phyloP scores from a whole-genome alignment of 2,113 vertebrate genomes.

The Anguilla japonica region DNA sequence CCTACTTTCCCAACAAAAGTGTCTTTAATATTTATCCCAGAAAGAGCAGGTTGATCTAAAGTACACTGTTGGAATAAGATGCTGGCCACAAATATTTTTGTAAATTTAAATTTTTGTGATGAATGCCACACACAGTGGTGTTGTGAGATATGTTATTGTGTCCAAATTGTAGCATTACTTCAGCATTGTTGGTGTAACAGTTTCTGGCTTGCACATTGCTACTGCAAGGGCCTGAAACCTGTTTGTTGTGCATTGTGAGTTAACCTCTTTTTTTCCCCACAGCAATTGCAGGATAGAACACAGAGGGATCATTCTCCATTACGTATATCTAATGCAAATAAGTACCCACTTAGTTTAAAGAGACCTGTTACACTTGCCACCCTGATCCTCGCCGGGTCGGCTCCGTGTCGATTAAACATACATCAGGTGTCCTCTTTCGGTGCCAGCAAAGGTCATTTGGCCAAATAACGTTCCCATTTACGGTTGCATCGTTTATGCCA shows the following conservation, averaged over 20 bases:
- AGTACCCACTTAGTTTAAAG: not conserved
- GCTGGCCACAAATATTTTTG: not conserved
- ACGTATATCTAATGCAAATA: not conserved
- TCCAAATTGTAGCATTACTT: too few species aligned
- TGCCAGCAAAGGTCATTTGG: not conserved
- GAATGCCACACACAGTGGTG: not conserved
- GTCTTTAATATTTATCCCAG: not conserved
- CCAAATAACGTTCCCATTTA: not conserved
- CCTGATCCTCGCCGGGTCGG: not conserved
- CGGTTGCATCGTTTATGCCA: not conserved
- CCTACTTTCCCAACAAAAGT: constrained; percentile 1
- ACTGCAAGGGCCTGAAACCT: too few species aligned
- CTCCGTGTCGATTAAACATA: not conserved
- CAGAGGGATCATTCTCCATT: not conserved
- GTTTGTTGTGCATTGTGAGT: not conserved
- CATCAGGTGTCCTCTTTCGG: not conserved
- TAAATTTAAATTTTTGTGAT: not conserved
- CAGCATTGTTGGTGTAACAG: not conserved
- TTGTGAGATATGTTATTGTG: not conserved
- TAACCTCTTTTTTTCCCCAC: not conserved
- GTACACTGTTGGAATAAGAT: not conserved
- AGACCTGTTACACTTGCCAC: not conserved
- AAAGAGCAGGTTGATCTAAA: not conserved
- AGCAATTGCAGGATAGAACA: not conserved
- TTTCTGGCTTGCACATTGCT: not conserved